phyloP scores from a whole-genome alignment of 2,888 invertebrate species.

The Cephus runcator region DNA sequence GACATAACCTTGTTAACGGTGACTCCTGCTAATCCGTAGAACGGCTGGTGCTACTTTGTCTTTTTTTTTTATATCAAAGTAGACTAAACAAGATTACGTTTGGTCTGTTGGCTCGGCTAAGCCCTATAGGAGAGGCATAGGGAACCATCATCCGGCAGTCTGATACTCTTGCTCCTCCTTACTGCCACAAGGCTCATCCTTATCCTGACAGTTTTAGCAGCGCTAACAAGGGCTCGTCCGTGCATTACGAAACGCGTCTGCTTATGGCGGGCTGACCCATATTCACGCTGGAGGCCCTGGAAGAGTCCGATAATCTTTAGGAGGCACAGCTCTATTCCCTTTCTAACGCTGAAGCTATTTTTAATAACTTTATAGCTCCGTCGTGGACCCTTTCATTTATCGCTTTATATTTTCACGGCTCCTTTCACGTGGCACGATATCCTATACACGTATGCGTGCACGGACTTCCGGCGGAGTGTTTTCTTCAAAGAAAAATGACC shows the following conservation, averaged over 20 bases:
- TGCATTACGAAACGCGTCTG: slow-evolving; percentile 18
- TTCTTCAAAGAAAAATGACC: not conserved
- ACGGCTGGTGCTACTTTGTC: not conserved
- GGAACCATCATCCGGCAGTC: not conserved
- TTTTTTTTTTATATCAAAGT: not conserved
- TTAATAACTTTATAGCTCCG: slow-evolving; percentile 34
- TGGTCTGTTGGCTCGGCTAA: not conserved
- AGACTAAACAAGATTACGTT: not conserved
- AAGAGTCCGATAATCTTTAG: slow-evolving; percentile 37
- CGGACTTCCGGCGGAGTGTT: not conserved
- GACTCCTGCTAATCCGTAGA: not conserved
- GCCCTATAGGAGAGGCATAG: not conserved
- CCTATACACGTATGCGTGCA: not conserved
- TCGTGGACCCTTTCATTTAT: slow-evolving; percentile 34
- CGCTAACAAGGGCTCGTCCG: slow-evolving; percentile 32
- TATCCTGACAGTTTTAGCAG: slow-evolving; percentile 23
- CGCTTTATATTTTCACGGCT: not conserved
- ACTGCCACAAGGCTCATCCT: slow-evolving; percentile 7
- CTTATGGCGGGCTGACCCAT: slow-evolving; percentile 35
- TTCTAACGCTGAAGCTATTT: slow-evolving; percentile 33
- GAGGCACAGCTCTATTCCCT: slow-evolving; percentile 29
- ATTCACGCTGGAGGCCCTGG: slow-evolving; percentile 30
- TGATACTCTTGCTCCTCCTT: not conserved
- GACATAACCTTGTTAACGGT: not conserved
- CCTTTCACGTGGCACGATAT: not conserved